A percentile compares a stretch with the other conserved stretches of the same genome.
Conservation (phyloP, 2,888 invertebrate genomes). For the Dinocampus coccinellae region DNA sequence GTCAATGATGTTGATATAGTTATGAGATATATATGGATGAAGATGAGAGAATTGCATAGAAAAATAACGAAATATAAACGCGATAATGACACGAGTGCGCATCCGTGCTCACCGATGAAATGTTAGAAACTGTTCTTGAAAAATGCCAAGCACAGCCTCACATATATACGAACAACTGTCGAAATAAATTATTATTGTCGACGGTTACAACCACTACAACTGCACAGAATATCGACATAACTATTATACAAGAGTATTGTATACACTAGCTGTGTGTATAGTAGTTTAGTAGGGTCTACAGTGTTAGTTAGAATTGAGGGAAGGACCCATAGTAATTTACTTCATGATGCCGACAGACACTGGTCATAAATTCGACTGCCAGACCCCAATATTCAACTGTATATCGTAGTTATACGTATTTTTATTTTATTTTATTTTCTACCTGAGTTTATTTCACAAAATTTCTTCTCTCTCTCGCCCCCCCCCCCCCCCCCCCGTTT, state of each 20-base stretch:
- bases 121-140: conserved; percentile 62
- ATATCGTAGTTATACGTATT: not conserved
- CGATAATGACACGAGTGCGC: conserved; percentile 25
- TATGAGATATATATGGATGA: conserved; percentile 41
- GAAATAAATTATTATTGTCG: conserved; percentile 75
- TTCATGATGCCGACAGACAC: conserved; percentile 10
- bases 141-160: conserved; percentile 49
- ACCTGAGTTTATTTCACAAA: too few relatives aligned
- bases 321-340: conserved; percentile 11
- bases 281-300: not conserved
- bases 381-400: conserved; percentile 5
- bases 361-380: conserved; percentile 29
- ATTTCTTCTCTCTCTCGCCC: too few relatives aligned
- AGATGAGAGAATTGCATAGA: too few relatives aligned
- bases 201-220: conserved; percentile 69
- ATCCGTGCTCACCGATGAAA: conserved; percentile 62
- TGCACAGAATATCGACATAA: conserved; percentile 7
- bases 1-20: conserved; percentile 38
- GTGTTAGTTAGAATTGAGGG: conserved; percentile 5
- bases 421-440: not conserved
- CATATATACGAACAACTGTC: conserved; percentile 61
- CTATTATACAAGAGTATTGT: not conserved
- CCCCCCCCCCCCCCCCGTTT: not conserved
- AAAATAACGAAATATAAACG: not conserved
- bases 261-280: not conserved